Evolutionary conservation across 2,113 vertebrate species (phyloP).

Genomic region (Oenanthe melanoleuca): DNA sequence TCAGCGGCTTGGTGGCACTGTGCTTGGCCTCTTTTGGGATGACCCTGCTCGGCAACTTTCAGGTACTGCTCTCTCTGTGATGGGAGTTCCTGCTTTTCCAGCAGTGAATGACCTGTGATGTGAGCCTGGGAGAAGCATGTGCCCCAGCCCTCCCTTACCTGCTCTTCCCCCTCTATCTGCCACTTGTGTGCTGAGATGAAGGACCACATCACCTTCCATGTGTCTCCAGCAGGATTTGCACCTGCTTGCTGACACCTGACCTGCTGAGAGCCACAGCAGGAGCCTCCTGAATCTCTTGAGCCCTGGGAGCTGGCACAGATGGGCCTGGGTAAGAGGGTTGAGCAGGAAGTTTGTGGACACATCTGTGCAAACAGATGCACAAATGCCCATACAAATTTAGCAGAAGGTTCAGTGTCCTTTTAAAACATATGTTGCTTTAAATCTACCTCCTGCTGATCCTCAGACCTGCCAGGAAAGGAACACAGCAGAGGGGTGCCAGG

Average conservation of each 20-base stretch:
- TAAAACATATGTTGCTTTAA: background rate
- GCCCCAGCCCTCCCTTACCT: background rate
- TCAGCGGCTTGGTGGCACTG: slow-evolving; percentile 76
- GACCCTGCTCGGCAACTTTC: slow-evolving; percentile 92
- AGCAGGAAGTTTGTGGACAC: fast-evolving
- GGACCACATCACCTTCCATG: fast-evolving
- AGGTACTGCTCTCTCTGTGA: slow-evolving; percentile 73
- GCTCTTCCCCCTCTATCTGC: background rate
- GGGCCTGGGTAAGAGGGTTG: background rate
- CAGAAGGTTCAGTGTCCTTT: background rate
- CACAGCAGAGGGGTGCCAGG: background rate
- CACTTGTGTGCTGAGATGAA: background rate
- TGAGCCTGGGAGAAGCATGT: background rate
- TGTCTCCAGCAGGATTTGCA: background rate
- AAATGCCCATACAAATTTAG: background rate
- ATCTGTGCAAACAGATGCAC: background rate
- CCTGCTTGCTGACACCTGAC: background rate
- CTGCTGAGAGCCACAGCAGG: background rate
- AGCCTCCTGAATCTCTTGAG: background rate
- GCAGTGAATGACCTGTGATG: background rate
- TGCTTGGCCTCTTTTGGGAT: slow-evolving; percentile 87
- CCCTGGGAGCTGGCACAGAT: background rate
- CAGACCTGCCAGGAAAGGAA: background rate
- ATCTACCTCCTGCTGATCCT: background rate
- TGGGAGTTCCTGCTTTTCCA: background rate